Base-by-base conservation (phyloP, 2,888 invertebrate genomes). In the Elmis aenea region DNA sequence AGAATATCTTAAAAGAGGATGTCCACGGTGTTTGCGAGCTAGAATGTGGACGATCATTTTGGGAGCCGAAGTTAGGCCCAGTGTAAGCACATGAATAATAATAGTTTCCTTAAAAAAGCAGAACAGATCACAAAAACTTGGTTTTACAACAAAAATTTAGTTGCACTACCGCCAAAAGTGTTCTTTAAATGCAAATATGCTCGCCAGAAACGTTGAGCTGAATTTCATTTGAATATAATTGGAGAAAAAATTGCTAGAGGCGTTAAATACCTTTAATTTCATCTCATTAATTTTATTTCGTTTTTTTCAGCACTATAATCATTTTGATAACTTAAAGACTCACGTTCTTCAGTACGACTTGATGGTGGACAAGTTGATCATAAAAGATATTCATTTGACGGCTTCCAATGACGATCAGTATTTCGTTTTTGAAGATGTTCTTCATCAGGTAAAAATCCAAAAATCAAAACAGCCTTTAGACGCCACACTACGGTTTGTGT, bases 321-420 rank as follows among this genome's bases (percentile, higher is more conserved):
- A 90, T 61, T 95, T 89, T 68, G 80, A 83, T 38, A 79, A 83
- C 53, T 68, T 96, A 42, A 92, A 89, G 61, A 77, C 75, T 42
- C 79, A 80, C 54, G 93, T 94, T 0, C 66, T 93, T 21, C 85
- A 86, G 54, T 88, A 88, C 54, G 94, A 95, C 61, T 76, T 95
- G 34, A 85, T 96, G 73, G 86, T 93, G 16, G 95, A 96, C 65
- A 92, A 91, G 65, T 72, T 96, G 5, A 86, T 95, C 52, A 90
- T 94, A 54, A 96, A 95, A 73, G 96, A 96, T 62, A 89, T 96
- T 5, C 93, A 93, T 66, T 67, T 95, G 40, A 96, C 95, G 1
- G 93, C 95, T 0, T 92, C 93, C 5, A 96, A 96, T 65, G 95
- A 96, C 62, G 95, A 96, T 66, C 95, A 95, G 64, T 95, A 95